These are phyloP conservation scores for Cuculus canorus DNA, from an alignment of 2,797 vertebrate species.

Conservation along the genomic window DNA sequence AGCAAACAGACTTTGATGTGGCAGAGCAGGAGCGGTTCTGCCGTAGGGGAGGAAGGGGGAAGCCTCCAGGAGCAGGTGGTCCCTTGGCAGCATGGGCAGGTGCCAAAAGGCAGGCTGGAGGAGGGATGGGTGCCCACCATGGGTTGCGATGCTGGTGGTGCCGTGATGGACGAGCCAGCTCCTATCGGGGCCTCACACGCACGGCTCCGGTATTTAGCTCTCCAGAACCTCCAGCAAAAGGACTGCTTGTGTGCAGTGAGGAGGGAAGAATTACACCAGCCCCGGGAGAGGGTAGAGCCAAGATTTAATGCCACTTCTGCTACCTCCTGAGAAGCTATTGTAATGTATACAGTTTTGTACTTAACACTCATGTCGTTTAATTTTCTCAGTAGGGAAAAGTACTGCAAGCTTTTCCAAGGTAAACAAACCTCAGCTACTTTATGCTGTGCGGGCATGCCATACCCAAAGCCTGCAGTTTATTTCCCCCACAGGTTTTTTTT, in stretches of 20 bases:
- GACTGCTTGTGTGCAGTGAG: fast-evolving
- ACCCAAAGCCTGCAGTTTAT: background rate
- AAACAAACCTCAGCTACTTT: background rate
- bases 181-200: fast-evolving
- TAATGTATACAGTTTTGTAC: background rate
- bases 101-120: background rate
- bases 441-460: fast-evolving
- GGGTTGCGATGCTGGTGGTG: no score
- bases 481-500: background rate
- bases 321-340: background rate
- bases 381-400: background rate
- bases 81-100: background rate
- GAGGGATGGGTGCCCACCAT: background rate
- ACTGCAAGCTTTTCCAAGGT: background rate
- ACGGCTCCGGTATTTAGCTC: fast-evolving
- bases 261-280: background rate
- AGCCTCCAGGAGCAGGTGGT: background rate
- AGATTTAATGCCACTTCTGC: background rate
- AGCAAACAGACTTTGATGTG: constrained; percentile 47
- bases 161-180: background rate
- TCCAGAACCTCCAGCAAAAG: fast-evolving
- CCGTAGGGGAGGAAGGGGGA: background rate
- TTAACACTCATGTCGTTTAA: background rate
- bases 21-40: background rate
- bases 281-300: background rate